Conservation (phyloP, 2,113 vertebrate species). For the Calidris pugnax region DNA sequence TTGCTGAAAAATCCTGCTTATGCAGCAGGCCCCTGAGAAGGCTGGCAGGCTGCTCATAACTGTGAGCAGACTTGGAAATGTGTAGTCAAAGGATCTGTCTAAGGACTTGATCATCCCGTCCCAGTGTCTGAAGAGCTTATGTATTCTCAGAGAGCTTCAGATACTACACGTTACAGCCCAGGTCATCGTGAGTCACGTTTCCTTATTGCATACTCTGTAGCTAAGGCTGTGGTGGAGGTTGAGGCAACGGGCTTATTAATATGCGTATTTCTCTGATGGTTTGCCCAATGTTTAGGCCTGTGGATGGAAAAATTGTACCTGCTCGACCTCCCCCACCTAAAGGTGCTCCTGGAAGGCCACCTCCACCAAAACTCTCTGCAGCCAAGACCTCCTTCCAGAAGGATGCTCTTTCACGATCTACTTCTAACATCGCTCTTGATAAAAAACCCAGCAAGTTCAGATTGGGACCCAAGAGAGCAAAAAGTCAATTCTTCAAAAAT, state of each 20-base stretch:
- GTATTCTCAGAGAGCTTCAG: background rate
- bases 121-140: background rate
- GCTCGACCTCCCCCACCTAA: constrained; percentile 81
- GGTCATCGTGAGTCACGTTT: background rate
- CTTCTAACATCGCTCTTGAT: constrained; percentile 66
- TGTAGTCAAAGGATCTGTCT: background rate
- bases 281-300: constrained; percentile 67
- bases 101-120: background rate
- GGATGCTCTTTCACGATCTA: constrained; percentile 59
- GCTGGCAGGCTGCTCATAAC: background rate
- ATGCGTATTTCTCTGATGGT: background rate
- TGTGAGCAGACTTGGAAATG: background rate
- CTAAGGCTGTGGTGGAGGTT: background rate
- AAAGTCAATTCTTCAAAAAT: constrained; percentile 74
- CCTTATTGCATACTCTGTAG: background rate
- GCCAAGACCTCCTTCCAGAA: constrained; percentile 62
- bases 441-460: constrained; percentile 64
- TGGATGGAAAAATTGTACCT: constrained; percentile 77
- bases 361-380: constrained; percentile 79
- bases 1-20: background rate
- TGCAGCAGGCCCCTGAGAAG: background rate
- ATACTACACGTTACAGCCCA: background rate
- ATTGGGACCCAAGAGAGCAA: constrained; percentile 76
- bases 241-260: background rate
- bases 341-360: constrained; percentile 84